Evolutionary conservation across 2,888 invertebrate species (phyloP).

Genomic region (Lepidochrysops patricia): DNA sequence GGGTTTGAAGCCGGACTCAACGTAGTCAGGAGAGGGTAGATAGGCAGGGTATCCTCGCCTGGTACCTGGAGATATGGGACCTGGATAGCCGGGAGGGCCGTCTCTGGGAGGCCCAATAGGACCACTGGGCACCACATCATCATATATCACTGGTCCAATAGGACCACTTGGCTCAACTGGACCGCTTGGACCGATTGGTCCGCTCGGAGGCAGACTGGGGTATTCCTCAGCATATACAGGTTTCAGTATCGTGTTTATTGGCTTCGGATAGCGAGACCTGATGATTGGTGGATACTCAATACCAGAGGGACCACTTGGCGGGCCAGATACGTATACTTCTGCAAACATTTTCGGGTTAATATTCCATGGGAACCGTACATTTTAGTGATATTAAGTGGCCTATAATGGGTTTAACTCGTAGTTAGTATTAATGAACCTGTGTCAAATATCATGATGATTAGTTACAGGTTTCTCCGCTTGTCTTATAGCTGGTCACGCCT

Average conservation of each 20-base stretch:
- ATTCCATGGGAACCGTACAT: no score
- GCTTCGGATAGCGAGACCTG: conserved; percentile 25
- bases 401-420: no score
- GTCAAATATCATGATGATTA: no score
- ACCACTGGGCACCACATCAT: conserved; percentile 7
- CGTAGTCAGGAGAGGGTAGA: conserved; percentile 16
- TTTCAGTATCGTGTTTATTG: conserved; percentile 27
- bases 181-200: conserved; percentile 9
- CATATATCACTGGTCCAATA: conserved; percentile 10
- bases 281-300: conserved; percentile 22
- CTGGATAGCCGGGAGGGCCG: conserved; percentile 9
- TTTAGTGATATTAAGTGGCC: no score
- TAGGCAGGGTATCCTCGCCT: conserved; percentile 22
- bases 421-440: no score
- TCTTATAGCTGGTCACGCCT: no score
- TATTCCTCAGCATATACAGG: conserved; percentile 29
- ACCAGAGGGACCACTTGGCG: conserved; percentile 32
- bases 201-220: conserved; percentile 12
- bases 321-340: conserved; percentile 40
- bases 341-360: no score
- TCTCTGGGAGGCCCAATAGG: conserved; percentile 16
- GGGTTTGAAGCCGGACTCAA: conserved; percentile 2
- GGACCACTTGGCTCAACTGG: conserved; percentile 21
- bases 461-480: no score
- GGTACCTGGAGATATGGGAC: conserved; percentile 14